Conservation (phyloP, 2,888 invertebrate genomes). For the Monochamus alternatus region DNA sequence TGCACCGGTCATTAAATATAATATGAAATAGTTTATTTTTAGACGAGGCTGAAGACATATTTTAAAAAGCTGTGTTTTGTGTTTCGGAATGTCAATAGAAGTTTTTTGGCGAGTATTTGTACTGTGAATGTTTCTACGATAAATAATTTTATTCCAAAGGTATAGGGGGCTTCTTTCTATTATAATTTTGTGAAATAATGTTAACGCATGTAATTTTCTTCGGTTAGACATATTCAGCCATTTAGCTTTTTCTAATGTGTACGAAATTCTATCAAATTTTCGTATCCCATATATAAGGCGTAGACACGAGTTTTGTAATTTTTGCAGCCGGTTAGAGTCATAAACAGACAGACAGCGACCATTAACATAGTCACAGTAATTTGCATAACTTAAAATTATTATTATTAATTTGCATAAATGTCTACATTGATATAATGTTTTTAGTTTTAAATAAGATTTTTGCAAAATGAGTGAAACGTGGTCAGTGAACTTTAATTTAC, state of each 20-base stretch:
- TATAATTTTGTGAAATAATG: constrained; percentile 6
- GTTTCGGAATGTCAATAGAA: background rate
- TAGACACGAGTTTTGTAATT: constrained; percentile 15
- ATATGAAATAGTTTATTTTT: no score
- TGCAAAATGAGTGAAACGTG: constrained; percentile 22
- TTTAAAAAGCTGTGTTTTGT: background rate
- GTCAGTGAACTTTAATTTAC: constrained; percentile 21
- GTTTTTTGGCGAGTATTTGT: constrained; percentile 3
- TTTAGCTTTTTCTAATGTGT: constrained; percentile 6
- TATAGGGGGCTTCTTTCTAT: background rate
- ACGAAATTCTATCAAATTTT: constrained; percentile 14
- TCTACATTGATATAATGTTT: constrained; percentile 20
- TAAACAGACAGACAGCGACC: constrained; percentile 1
- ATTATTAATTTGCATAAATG: constrained; percentile 13
- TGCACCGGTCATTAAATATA: no score
- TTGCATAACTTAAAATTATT: constrained; percentile 10
- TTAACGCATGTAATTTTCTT: background rate
- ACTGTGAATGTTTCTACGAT: constrained; percentile 10
- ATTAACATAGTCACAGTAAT: constrained; percentile 15
- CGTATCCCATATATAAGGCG: constrained; percentile 3
- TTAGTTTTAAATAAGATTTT: constrained; percentile 18
- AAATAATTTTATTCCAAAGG: constrained; percentile 3
- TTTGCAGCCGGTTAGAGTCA: constrained; percentile 3
- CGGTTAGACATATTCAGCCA: background rate
- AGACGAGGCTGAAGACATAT: background rate